Evolutionary conservation across 2,797 vertebrate species (phyloP).

Genomic region (Oophaga sylvatica): DNA sequence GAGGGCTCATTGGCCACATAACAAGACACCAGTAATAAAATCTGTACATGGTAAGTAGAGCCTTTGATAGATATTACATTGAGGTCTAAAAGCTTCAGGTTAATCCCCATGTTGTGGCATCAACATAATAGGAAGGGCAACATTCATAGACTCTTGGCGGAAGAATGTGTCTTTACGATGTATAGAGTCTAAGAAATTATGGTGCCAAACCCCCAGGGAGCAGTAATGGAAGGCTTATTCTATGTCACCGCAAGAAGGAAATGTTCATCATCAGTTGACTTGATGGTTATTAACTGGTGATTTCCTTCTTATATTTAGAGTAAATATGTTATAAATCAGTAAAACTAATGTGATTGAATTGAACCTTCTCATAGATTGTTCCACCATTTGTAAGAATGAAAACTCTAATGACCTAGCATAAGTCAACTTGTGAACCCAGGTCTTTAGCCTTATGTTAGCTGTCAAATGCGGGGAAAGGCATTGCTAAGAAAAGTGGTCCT

Average conservation of each 20-base stretch:
- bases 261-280: not conserved
- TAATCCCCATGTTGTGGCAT: not conserved
- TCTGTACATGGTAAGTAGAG: too few relatives aligned
- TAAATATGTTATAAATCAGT: not conserved
- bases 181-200: not conserved
- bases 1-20: not conserved
- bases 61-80: not conserved
- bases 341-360: not conserved
- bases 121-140: not conserved
- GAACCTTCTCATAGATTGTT: not conserved
- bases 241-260: not conserved
- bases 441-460: not conserved
- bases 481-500: constrained; percentile 14
- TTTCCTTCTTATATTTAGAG: not conserved
- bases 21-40: too few relatives aligned
- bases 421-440: not conserved
- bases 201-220: not conserved
- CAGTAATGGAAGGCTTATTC: not conserved
- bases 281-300: not conserved
- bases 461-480: not conserved
- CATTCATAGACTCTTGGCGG: not conserved
- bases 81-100: not conserved
- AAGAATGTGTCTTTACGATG: not conserved
- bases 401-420: not conserved
- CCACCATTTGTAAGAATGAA: not conserved